Evolutionary conservation across 2,113 vertebrate species (phyloP).

Genomic region (Dasyprocta punctata): DNA sequence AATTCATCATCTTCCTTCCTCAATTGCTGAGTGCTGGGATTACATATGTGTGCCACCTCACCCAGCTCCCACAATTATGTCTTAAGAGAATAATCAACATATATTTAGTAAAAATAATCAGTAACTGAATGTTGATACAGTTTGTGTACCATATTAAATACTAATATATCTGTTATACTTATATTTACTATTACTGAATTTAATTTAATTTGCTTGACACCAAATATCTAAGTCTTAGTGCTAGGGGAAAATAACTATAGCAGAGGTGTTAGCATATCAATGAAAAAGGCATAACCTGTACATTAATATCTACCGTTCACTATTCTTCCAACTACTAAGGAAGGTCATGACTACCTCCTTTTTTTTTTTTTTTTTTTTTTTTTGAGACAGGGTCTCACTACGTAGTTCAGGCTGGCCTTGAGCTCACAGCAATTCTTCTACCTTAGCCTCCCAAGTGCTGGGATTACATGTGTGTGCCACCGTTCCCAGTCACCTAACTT

Average conservation of each 20-base stretch:
- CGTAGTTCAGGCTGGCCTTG: neutral
- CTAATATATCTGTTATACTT: neutral
- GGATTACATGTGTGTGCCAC: no score
- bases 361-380: neutral
- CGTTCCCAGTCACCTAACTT: neutral
- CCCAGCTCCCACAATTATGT: neutral
- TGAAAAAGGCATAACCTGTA: neutral
- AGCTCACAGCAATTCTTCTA: neutral
- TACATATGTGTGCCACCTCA: neutral
- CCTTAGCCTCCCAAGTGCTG: no score
- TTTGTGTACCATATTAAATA: neutral
- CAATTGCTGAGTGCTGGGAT: neutral
- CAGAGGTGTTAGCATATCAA: neutral
- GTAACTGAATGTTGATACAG: neutral
- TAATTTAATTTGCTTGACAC: slow-evolving; percentile 17
- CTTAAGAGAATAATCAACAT: neutral
- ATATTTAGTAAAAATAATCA: slow-evolving; percentile 9
- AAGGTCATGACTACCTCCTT: neutral
- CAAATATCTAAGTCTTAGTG: slow-evolving; percentile 9
- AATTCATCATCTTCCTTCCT: neutral
- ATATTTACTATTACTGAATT: neutral
- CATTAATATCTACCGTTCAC: neutral
- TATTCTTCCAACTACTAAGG: neutral
- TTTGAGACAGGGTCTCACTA: neutral
- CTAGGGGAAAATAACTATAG: neutral